Evolutionary conservation across 2,888 invertebrate species (phyloP), one percentile per base, ranked within the genome.

Genomic region (Eulithis testata): DNA sequence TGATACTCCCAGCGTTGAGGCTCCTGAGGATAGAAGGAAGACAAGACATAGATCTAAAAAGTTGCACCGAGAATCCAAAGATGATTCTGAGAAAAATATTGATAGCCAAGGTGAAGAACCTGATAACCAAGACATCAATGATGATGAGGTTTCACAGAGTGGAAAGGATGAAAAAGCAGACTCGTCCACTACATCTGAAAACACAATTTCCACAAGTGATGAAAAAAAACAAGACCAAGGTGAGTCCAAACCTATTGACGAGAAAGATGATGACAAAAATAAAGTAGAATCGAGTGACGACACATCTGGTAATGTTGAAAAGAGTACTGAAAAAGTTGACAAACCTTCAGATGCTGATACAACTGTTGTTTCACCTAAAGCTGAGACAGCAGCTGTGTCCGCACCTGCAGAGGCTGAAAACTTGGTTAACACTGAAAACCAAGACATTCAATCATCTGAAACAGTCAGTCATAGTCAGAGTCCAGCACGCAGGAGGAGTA

Each of bases 11-110:
- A 93, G 90, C 69, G 82, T 86, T 11, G 90, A 93, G 62, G 86
- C 85, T 31, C 82, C 84, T 3, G 94, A 94, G 11, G 94, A 94
- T 47, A 94, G 87, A 74, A 88, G 87, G 72, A 91, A 89, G 74
- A 81, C 82, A 49, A 89, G 86, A 76, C 91, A 88, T 78, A 87
- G 88, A 61, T 83, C 87, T 3, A 91, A 86, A 72, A 82, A 85
- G 59, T 76, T 79, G n/a, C 77, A 78, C 37, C 81, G 85, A 4
- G 90, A 88, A 67, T 83, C 87, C 2, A 90, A 87, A 74, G 91
- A 91, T 62, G 84, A 76, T 11, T 71, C 77, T 43, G 90, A 91
- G n/a, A 89, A 81, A 71, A 86, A 79, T 69, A 73, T 80, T 49
- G 88, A 89, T 43, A 87, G 84, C 70, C 87, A 87, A 66, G 84